These are phyloP conservation scores for Sussaba pulchella DNA, from an alignment of 2,888 invertebrate genomes.

Conservation along the genomic window DNA sequence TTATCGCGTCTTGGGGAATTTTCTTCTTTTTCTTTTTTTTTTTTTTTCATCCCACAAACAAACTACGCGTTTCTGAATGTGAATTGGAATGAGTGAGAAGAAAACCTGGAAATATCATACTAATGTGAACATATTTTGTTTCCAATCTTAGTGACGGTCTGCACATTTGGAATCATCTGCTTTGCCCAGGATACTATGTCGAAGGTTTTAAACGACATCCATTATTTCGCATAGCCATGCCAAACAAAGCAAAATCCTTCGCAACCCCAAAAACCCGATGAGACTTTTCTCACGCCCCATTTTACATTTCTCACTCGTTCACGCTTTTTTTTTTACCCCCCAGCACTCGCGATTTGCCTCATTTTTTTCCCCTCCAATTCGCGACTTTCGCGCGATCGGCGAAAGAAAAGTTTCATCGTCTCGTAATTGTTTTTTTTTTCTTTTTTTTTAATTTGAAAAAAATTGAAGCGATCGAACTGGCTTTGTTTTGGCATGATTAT, in stretches of 20 bases:
- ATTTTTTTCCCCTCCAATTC: not conserved
- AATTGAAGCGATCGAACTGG: conserved; percentile 24
- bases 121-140: conserved; percentile 83
- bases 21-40: too few relatives aligned
- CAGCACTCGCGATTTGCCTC: conserved; percentile 15
- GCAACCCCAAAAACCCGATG: conserved; percentile 29
- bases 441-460: not conserved
- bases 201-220: conserved; percentile 78
- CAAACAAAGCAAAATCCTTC: conserved; percentile 24
- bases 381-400: not conserved
- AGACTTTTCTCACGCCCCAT: conserved; percentile 54
- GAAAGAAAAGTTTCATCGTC: conserved; percentile 70
- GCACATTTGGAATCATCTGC: conserved; percentile 83
- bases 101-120: conserved; percentile 78
- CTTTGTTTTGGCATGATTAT: conserved; percentile 68
- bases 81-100: conserved; percentile 79
- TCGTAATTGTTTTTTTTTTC: conserved; percentile 30
- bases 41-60: conserved; percentile 50
- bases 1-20: too few relatives aligned
- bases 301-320: conserved; percentile 6
- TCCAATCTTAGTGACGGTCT: conserved; percentile 84
- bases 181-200: conserved; percentile 82
- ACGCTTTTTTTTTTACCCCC: not conserved
- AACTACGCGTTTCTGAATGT: conserved; percentile 60
- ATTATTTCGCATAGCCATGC: conserved; percentile 59